Conservation (phyloP, 2,888 invertebrate genomes). For the Leptopterna dolabrata region DNA sequence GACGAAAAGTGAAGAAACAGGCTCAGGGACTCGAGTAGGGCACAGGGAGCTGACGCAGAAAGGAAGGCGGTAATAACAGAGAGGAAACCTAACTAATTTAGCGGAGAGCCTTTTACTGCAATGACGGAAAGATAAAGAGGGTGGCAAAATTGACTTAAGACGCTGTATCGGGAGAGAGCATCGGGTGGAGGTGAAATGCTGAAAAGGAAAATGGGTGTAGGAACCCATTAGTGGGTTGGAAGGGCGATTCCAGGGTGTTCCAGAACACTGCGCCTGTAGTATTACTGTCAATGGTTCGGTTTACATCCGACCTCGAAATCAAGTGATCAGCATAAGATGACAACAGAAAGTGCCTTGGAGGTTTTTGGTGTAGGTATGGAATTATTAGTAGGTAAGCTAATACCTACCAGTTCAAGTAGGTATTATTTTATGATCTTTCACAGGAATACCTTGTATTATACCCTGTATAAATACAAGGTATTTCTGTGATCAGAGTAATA, state of each 20-base stretch:
- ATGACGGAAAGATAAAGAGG: slow-evolving; percentile 36
- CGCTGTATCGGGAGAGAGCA: not conserved
- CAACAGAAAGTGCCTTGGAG: too few species aligned
- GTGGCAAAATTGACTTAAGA: slow-evolving; percentile 33
- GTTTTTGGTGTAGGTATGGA: too few species aligned
- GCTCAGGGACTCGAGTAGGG: not conserved
- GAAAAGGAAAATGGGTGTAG: slow-evolving; percentile 1
- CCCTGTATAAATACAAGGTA: too few species aligned
- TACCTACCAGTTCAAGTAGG: too few species aligned
- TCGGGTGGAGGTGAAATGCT: not conserved
- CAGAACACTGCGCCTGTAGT: not conserved
- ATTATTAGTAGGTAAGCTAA: too few species aligned
- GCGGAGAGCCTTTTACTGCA: slow-evolving; percentile 35
- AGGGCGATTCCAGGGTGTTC: not conserved
- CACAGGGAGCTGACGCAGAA: not conserved
- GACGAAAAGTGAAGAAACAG: not conserved
- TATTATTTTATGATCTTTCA: too few species aligned
- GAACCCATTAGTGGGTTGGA: slow-evolving; percentile 21
- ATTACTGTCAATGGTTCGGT: slow-evolving; percentile 6
- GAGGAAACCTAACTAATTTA: slow-evolving; percentile 35
- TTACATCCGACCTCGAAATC: slow-evolving; percentile 1
- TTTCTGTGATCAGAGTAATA: too few species aligned
- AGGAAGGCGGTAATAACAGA: not conserved
- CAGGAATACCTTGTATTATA: too few species aligned
- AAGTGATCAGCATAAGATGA: not conserved